Conservation (phyloP, 2,888 invertebrate species). For the Ferdinandea cuprea region DNA sequence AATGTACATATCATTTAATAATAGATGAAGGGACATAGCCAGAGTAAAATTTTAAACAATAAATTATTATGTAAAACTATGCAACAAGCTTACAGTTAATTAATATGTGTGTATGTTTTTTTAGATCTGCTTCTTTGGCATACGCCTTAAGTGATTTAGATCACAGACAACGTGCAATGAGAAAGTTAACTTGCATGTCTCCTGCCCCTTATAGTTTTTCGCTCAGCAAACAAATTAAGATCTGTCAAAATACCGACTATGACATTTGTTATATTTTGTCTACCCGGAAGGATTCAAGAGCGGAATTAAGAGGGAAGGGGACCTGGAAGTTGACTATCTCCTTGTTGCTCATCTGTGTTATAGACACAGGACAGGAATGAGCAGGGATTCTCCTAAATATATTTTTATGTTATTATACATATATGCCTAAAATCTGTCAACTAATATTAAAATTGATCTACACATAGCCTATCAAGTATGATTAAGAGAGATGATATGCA, state of each 20-base stretch:
- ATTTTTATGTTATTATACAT: not conserved
- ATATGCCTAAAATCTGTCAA: not conserved
- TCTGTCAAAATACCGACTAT: no score
- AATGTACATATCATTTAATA: no score
- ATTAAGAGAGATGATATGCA: not conserved
- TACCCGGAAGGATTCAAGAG: no score
- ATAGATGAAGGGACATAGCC: constrained; percentile 4
- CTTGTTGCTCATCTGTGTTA: no score
- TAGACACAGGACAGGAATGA: constrained; percentile 44
- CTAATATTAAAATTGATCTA: constrained; percentile 6
- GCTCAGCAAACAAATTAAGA: no score
- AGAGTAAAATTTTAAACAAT: constrained; percentile 1
- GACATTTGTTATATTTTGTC: no score
- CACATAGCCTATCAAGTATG: not conserved
- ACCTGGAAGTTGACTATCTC: no score
- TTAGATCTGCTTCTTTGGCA: constrained; percentile 29
- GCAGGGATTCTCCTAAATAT: not conserved
- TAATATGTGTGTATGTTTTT: not conserved
- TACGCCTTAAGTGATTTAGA: no score
- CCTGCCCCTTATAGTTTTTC: no score
- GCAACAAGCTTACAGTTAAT: constrained; percentile 2
- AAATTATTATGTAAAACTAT: constrained; percentile 17
- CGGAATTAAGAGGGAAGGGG: no score
- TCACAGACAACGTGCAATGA: no score
- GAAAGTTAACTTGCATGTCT: no score